These are phyloP conservation scores for Apotomis betuletana DNA, from an alignment of 2,888 invertebrate genomes.

Conservation along the genomic window DNA sequence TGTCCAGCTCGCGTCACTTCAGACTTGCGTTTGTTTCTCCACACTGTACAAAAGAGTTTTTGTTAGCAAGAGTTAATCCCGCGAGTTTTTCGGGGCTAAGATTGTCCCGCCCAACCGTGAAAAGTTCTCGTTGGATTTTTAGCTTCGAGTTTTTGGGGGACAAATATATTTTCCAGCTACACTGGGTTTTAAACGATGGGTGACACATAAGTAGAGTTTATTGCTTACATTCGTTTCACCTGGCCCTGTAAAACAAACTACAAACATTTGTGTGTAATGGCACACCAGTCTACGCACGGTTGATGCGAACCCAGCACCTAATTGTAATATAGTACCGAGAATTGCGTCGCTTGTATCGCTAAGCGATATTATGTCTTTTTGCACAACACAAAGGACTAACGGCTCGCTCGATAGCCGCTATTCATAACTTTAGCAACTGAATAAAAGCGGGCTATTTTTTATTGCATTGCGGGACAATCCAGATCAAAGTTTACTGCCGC, in stretches of 20 bases:
- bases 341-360: conserved; percentile 32
- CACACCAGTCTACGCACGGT: background rate
- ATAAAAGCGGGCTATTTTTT: conserved; percentile 34
- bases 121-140: conserved; percentile 17
- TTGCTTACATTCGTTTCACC: conserved; percentile 24
- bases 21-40: conserved; percentile 52
- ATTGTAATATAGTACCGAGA: conserved; percentile 32
- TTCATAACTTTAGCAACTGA: conserved; percentile 36
- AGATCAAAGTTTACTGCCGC: conserved; percentile 34
- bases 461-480: conserved; percentile 28
- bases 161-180: conserved; percentile 13
- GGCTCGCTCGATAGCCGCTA: conserved; percentile 28
- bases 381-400: conserved; percentile 31
- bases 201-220: conserved; percentile 18
- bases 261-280: conserved; percentile 17
- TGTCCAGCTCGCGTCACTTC: conserved; percentile 60
- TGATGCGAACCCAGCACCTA: conserved; percentile 18
- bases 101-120: conserved; percentile 24
- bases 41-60: conserved; percentile 46
- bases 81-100: conserved; percentile 39
- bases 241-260: conserved; percentile 26
- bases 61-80: conserved; percentile 48
- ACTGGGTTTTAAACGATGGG: conserved; percentile 4
- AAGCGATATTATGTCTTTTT: conserved; percentile 37
- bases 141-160: conserved; percentile 2